These are phyloP conservation scores for Lysandra coridon DNA, from an alignment of 2,888 invertebrate genomes.

Conservation along the genomic window DNA sequence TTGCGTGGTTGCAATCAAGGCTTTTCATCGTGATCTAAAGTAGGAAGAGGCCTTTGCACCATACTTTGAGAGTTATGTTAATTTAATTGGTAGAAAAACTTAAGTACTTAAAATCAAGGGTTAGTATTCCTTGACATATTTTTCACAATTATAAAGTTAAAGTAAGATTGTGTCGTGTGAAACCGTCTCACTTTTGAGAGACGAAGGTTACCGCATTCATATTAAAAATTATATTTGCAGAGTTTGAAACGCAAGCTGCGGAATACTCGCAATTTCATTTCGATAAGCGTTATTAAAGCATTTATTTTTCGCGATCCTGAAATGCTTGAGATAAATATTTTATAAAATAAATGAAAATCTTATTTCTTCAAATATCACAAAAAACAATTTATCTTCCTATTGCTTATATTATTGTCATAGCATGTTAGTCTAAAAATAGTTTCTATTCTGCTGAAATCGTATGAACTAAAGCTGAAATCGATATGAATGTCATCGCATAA, in stretches of 20 bases:
- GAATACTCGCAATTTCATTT: conserved; percentile 15
- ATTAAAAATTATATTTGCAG: background rate
- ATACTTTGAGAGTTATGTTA: too few relatives aligned
- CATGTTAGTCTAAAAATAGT: background rate
- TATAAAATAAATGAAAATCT: background rate
- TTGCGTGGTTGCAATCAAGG: too few relatives aligned
- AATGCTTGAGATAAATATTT: background rate
- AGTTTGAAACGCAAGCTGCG: background rate
- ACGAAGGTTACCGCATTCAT: background rate
- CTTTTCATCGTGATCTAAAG: too few relatives aligned
- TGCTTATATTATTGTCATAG: background rate
- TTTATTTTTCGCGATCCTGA: background rate
- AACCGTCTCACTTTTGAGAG: background rate
- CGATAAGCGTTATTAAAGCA: conserved; percentile 12
- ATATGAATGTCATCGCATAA: conserved; percentile 13
- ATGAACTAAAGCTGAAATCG: conserved; percentile 17
- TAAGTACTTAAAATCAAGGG: too few relatives aligned
- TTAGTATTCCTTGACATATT: too few relatives aligned
- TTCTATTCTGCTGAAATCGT: background rate
- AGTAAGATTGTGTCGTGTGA: background rate
- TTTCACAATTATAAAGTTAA: background rate
- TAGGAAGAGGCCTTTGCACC: too few relatives aligned
- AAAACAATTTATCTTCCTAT: too few relatives aligned
- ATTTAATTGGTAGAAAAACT: too few relatives aligned
- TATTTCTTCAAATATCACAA: too few relatives aligned